These are phyloP conservation scores for Tenrec ecaudatus DNA, from an alignment of 2,113 vertebrate species.

Conservation along the genomic window DNA sequence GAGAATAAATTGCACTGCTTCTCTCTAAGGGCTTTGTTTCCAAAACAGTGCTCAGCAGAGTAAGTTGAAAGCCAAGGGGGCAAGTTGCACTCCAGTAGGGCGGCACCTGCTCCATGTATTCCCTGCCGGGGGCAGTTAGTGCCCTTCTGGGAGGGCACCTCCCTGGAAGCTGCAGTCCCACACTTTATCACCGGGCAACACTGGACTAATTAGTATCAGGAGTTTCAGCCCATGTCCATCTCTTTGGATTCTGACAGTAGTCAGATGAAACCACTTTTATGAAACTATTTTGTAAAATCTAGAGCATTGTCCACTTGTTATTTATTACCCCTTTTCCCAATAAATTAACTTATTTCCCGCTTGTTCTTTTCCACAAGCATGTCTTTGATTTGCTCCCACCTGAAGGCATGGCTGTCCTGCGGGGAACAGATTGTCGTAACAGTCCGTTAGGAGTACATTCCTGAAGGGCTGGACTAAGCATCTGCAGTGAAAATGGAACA, in stretches of 20 bases:
- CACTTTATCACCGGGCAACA: background rate
- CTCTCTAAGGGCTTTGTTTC: background rate
- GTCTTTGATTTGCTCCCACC: constrained; percentile 39
- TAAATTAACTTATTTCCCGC: background rate
- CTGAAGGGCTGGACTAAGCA: background rate
- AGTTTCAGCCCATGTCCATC: background rate
- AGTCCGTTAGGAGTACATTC: background rate
- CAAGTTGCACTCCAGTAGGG: background rate
- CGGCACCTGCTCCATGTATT: background rate
- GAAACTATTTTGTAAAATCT: constrained; percentile 4
- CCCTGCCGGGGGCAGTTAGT: background rate
- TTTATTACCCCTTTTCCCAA: background rate
- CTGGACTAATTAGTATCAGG: background rate
- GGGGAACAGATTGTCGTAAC: constrained; percentile 42
- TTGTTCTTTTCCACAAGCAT: constrained; percentile 46
- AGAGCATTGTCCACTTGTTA: background rate
- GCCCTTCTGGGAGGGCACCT: background rate
- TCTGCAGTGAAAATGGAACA: background rate
- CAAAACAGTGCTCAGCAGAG: background rate
- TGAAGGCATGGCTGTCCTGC: background rate
- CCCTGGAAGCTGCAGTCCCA: background rate
- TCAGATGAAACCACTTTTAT: background rate
- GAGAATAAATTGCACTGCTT: background rate
- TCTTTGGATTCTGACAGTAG: constrained; percentile 34
- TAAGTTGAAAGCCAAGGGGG: background rate